Evolutionary conservation across 2,797 vertebrate species (phyloP), one percentile per base, ranked within the genome.

Genomic region (Danio tinwini): DNA sequence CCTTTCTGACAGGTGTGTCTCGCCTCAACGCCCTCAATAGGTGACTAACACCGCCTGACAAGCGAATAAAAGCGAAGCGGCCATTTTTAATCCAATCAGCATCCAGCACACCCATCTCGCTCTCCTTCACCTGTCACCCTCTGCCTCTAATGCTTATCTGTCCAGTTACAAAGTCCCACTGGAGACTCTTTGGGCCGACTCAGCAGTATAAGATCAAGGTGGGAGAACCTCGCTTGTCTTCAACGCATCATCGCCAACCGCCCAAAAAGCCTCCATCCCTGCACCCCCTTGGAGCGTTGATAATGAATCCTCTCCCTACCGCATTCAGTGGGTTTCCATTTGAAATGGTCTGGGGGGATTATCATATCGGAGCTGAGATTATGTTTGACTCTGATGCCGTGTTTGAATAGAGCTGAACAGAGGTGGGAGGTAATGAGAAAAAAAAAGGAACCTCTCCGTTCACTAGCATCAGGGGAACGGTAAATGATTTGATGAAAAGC

Each of bases 311-410:
- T 91, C 87, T 88, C 52, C 81, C 78, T 85, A 65, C 83, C 88
- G 84, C 71, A 86, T 91, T 83, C 19, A n/a, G 71, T 82, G 50
- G 58, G 82, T 68, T 68, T 80, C 84, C 84, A 86, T 89, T 86
- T 84, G 81, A 90, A 88, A 86, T 67, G 81, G 86, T 81, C 71
- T 49, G 64, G 52, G 58, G 65, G 89, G 89, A 94, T 95, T 94
- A 94, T 86, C 91, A 93, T 93, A 92, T 90, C 89, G 89, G 85
- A 88, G 86, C 81, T 85, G 50, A 93, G 92, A 94, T 93, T 92
- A 92, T 87, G 78, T 82, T 85, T 80, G 87, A 88, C 82, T 84
- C 87, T 76, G 68, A 58, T 69, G 84, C 50, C 71, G 17, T 78
- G 83, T 83, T 84, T 85, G 76, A 76, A 88, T 85, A 87, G 86